Base-by-base conservation (phyloP, 2,113 vertebrate species). In the Ammodytes marinus region DNA sequence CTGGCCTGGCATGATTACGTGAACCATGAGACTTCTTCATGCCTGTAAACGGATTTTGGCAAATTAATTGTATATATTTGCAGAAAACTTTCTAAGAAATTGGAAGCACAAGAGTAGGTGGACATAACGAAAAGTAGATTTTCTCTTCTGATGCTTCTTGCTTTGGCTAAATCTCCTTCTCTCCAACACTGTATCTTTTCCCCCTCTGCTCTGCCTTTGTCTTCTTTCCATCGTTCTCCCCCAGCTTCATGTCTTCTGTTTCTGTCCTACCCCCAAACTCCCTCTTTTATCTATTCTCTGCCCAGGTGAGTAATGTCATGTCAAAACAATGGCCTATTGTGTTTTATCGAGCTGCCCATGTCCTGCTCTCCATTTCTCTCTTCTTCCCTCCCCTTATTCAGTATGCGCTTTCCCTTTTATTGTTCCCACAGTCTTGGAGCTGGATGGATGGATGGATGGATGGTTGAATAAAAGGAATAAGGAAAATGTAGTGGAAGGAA, bases 281-380 rank as follows among this genome's bases (percentile, higher is more conserved):
- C 74, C 60, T 78, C 47, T 55, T 78, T 61, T 77, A 50, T 64
- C 77, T 85, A 58, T 86, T 87, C 84, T 87, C 79, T 81, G 63
- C 70, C 58, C 65, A 79, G 64, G 78, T 94, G 91, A 95, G 78
- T 91, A 92, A 94, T 94, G 90, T 79, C 72, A 81, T 67, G 70
- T 79, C 88, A 91, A 84, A 92, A 94, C 91, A 94, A 94, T 95
- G 84, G 87, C 69, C 88, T 85, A 89, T 92, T 89, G 86, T 91
- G 84, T 87, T 90, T 84, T 92, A 92, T 91, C 90, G 92, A 91
- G 87, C 71, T 85, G 60, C 84, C 64, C 35, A 75, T 58, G 45
- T 74, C 79, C 85, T 60, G 19, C 67, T 86, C 80, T 86, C 72
- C 61, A 61, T 88, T 59, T 81, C 58, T 40, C 49, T 60, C 53